Conservation (phyloP, 2,797 vertebrate genomes). For the Falco novaeseelandiae region DNA sequence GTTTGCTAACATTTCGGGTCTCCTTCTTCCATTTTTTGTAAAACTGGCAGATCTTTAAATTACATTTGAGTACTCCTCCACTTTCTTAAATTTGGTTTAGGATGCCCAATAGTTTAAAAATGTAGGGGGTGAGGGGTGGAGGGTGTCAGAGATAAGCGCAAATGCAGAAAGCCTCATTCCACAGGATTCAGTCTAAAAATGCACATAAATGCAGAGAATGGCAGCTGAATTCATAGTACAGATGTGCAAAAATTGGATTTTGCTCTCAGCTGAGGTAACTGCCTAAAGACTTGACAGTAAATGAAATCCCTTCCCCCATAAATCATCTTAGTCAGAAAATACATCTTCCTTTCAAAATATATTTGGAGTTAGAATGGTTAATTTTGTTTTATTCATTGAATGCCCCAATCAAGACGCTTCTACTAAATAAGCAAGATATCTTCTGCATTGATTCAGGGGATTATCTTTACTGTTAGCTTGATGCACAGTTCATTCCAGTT, state of each 20-base stretch:
- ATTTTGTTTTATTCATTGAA: neutral
- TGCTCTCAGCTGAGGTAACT: neutral
- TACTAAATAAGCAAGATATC: neutral
- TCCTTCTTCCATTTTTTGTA: neutral
- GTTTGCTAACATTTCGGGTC: neutral
- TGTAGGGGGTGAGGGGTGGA: fast-evolving
- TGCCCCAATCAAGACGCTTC: neutral
- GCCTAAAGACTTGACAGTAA: neutral
- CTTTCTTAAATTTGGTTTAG: neutral
- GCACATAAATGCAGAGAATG: neutral
- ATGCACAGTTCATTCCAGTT: neutral
- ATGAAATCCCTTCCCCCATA: neutral
- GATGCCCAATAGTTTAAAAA: neutral
- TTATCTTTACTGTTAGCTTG: neutral
- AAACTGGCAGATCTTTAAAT: neutral
- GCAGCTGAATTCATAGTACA: neutral
- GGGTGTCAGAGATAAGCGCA: neutral
- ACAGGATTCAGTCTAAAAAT: neutral
- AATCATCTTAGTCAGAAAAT: neutral
- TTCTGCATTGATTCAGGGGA: neutral
- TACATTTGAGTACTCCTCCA: neutral
- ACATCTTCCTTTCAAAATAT: neutral
- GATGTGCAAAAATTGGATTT: neutral
- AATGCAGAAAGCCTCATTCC: neutral
- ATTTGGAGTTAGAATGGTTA: neutral